Conservation (phyloP, 2,113 vertebrate genomes). For the Amazona vittata region DNA sequence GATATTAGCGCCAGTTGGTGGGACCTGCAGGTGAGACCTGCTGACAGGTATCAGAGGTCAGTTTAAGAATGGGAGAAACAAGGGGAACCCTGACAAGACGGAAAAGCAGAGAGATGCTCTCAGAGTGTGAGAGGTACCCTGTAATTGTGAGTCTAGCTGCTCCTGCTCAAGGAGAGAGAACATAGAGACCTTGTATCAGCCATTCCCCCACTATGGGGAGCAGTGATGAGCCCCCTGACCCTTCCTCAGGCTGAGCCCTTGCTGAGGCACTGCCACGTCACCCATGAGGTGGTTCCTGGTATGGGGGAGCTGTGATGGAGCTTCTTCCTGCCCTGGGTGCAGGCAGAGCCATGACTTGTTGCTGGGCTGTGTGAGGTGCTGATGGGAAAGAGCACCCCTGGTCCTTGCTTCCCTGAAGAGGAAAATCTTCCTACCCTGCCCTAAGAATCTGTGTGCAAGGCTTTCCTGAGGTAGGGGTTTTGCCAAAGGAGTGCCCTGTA, state of each 20-base stretch:
- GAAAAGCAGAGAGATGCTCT: neutral
- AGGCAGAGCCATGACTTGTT: neutral
- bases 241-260: neutral
- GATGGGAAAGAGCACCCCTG: neutral
- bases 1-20: neutral
- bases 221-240: fast-evolving
- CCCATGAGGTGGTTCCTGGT: neutral
- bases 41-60: neutral
- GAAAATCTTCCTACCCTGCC: neutral
- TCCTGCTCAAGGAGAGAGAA: no score
- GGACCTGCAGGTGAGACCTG: neutral
- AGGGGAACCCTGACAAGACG: neutral
- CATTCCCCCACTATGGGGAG: fast-evolving
- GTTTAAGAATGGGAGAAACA: neutral
- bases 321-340: neutral
- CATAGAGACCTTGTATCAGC: neutral
- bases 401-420: neutral
- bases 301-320: neutral
- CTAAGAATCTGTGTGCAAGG: neutral
- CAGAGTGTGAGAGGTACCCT: neutral
- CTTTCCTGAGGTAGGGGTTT: neutral
- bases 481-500: neutral
- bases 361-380: neutral
- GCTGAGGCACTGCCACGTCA: neutral
- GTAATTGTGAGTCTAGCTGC: neutral